These are phyloP conservation scores for Drosophila planitibia DNA, from an alignment of 2,888 invertebrate species.

Conservation along the genomic window DNA sequence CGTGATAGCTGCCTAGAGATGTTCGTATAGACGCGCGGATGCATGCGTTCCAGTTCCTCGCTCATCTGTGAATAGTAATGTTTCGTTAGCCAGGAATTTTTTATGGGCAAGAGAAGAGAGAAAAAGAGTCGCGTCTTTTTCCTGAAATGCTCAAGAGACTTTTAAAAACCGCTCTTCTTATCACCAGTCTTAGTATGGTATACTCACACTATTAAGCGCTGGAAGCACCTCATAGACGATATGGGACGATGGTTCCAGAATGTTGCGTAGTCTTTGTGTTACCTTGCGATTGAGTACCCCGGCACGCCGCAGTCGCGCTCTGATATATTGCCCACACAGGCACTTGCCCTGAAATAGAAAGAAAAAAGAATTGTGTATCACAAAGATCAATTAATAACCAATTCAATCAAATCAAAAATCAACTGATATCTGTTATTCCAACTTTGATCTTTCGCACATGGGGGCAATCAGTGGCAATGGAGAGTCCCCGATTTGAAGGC, in stretches of 20 bases:
- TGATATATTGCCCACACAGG: slow-evolving; percentile 91
- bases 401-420: slow-evolving; percentile 29
- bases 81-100: background rate
- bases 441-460: slow-evolving; percentile 55
- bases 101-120: background rate
- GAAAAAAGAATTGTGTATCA: slow-evolving; percentile 11
- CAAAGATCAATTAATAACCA: slow-evolving; percentile 46
- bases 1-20: slow-evolving; percentile 91
- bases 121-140: background rate
- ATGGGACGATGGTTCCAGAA: slow-evolving; percentile 86
- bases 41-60: slow-evolving; percentile 91
- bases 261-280: slow-evolving; percentile 88
- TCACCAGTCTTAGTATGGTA: no score
- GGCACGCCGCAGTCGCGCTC: slow-evolving; percentile 90
- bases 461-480: slow-evolving; percentile 26
- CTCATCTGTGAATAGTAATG: slow-evolving; percentile 86
- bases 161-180: no score
- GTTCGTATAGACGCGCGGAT: slow-evolving; percentile 91
- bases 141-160: background rate
- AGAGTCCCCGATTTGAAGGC: slow-evolving; percentile 8
- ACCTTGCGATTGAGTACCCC: slow-evolving; percentile 91
- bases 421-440: slow-evolving; percentile 28
- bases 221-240: slow-evolving; percentile 88
- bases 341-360: slow-evolving; percentile 87
- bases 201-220: slow-evolving; percentile 87